These are phyloP conservation scores for Acanthacorydalis orientalis DNA, from an alignment of 2,888 invertebrate genomes.

Conservation along the genomic window DNA sequence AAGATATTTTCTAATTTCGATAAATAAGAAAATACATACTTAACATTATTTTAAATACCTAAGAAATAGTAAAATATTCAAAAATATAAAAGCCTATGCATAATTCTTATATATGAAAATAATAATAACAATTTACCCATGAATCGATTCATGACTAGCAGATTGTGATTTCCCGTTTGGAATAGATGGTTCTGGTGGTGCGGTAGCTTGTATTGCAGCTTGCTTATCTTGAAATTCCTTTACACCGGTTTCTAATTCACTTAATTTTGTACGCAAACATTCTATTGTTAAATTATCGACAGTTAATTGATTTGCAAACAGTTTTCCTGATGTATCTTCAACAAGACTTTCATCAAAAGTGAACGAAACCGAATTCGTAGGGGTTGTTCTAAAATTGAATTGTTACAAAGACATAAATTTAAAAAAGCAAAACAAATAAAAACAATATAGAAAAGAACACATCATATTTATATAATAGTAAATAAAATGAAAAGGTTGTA, in stretches of 20 bases:
- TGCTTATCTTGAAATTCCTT: constrained; percentile 51
- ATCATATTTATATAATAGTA: no score
- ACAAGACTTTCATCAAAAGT: constrained; percentile 77
- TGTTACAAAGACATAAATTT: no score
- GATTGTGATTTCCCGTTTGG: constrained; percentile 1
- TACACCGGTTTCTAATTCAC: constrained; percentile 61
- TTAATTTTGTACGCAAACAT: constrained; percentile 64
- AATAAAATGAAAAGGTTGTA: no score
- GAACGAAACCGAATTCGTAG: constrained; percentile 60
- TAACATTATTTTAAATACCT: no score
- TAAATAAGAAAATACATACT: no score
- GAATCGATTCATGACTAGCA: constrained; percentile 1
- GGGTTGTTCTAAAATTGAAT: constrained; percentile 46
- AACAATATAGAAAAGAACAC: no score
- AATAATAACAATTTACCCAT: background rate
- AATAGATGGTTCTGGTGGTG: background rate
- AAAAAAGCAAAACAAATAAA: no score
- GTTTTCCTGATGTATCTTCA: constrained; percentile 74
- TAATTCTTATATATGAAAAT: no score
- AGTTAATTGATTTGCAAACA: constrained; percentile 73
- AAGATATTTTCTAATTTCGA: no score
- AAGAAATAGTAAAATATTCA: no score
- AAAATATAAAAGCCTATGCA: no score
- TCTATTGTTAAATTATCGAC: constrained; percentile 88
- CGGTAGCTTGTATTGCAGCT: constrained; percentile 3